A percentile compares a stretch with the other conserved stretches of the same genome.
phyloP scores from a whole-genome alignment of 2,888 invertebrate species.

The Scelioninae gen. 2 region DNA sequence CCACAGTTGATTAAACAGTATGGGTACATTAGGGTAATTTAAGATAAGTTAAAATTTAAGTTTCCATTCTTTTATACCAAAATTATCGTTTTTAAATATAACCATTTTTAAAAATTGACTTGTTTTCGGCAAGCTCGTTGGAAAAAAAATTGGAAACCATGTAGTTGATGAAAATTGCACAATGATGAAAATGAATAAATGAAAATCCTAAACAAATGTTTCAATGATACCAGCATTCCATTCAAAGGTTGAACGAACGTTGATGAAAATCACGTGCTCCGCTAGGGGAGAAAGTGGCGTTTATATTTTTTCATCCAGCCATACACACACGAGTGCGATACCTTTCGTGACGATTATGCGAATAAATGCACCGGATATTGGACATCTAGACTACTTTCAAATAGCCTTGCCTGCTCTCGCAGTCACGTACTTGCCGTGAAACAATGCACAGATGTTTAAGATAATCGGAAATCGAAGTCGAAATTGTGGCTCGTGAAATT shows the following conservation, averaged over 20 bases:
- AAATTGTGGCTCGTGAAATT: too few relatives aligned
- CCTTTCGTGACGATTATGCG: slow-evolving; percentile 65
- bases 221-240: slow-evolving; percentile 10
- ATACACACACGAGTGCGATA: slow-evolving; percentile 45
- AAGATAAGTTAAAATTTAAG: too few relatives aligned
- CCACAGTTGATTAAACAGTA: too few relatives aligned
- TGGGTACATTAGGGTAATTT: too few relatives aligned
- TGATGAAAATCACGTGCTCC: slow-evolving; percentile 38
- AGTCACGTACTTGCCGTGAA: slow-evolving; percentile 50
- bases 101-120: too few relatives aligned
- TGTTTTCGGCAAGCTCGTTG: too few relatives aligned
- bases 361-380: slow-evolving; percentile 64
- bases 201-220: slow-evolving; percentile 11
- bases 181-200: not conserved
- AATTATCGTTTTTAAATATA: too few relatives aligned
- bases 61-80: too few relatives aligned
- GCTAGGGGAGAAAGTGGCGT: slow-evolving; percentile 64
- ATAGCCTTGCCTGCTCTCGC: slow-evolving; percentile 64
- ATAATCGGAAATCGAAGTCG: slow-evolving; percentile 21
- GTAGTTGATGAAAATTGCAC: too few relatives aligned
- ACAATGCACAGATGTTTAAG: slow-evolving; percentile 46
- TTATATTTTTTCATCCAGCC: slow-evolving; percentile 60
- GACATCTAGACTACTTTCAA: slow-evolving; percentile 70
- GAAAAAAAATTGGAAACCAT: too few relatives aligned
- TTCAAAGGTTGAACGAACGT: slow-evolving; percentile 48